Percentiles rank a stretch among this genome's conserved stretches.
phyloP scores from a whole-genome alignment of 2,797 vertebrate species.

The Enteromius mattozi region DNA sequence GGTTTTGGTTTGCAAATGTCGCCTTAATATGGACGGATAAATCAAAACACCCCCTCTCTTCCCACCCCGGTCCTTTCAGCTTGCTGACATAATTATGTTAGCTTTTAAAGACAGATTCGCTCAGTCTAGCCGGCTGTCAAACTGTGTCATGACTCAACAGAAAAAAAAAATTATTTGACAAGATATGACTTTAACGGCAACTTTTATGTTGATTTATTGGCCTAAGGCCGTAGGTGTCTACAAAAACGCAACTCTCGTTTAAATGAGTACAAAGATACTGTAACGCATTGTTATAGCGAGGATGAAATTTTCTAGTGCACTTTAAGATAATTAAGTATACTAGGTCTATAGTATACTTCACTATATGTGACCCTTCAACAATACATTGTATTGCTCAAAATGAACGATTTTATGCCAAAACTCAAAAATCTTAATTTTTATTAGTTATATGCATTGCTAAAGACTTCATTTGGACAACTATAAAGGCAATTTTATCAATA shows the following conservation, averaged over 20 bases:
- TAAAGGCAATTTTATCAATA: too few species aligned
- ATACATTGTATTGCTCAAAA: too few species aligned
- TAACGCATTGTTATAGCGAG: background rate
- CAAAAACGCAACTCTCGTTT: background rate
- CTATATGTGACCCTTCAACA: too few species aligned
- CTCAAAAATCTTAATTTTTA: too few species aligned
- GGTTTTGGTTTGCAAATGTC: slow-evolving; percentile 68
- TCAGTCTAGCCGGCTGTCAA: slow-evolving; percentile 7
- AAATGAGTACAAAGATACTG: background rate
- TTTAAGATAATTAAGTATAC: too few species aligned
- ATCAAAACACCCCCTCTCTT: slow-evolving; percentile 42
- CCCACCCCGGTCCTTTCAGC: slow-evolving; percentile 5
- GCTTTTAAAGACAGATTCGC: slow-evolving; percentile 19
- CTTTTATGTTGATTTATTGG: background rate
- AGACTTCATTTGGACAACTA: too few species aligned
- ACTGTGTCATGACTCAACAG: background rate
- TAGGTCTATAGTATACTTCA: too few species aligned
- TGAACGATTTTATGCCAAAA: too few species aligned
- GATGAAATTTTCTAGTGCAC: background rate
- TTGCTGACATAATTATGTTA: slow-evolving; percentile 21
- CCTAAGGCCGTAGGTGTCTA: background rate
- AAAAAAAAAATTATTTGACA: background rate
- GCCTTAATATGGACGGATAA: slow-evolving; percentile 61
- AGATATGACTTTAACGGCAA: background rate
- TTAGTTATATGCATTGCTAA: too few species aligned